Evolutionary conservation across 2,113 vertebrate species (phyloP), one percentile per base, ranked within the genome.

Genomic region (Stigmatopora argus): DNA sequence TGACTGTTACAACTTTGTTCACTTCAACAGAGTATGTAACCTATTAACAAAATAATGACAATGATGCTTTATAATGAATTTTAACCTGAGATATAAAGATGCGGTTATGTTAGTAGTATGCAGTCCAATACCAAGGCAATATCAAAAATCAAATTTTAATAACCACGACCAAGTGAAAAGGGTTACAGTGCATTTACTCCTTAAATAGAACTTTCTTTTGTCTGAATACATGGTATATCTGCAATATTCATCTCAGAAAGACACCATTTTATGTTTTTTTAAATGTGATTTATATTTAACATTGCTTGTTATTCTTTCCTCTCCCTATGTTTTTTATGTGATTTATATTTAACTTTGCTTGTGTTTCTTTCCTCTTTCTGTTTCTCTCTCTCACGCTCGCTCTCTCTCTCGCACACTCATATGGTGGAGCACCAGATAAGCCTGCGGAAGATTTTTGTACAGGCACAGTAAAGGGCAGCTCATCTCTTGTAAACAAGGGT

Each of bases 381-480:
- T 19, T 8, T n/a, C 49, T 51, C 49, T 51, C 49, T 52, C n/a
- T 52, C 18, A 7, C 19, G 8, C 8, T 10, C 18, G 3, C 51
- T 23, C 51, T 26, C 21, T 5, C 21, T 13, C 11, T 55, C 18
- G 4, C 13, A 2, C 34, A 4, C 38, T n/a, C 38, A 14, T 38
- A 21, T n/a, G 9, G 38, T 8, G 9, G 38, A 7, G 14, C 14
- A 9, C 5, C 34, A 45, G 12, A 21, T 35, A 57, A 19, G 23
- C 14, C 11, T 4, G 21, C 0, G 0, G 7, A 0, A 1, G 44
- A 14, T 1, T 26, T 5, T 83, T 77, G n/a, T 65, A 51, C 86
- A 88, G 86, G 88, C 88, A 86, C 12, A 3, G 51, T 17, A 7
- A 10, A 0, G 74, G 83, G 31, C 83, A 85, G 11, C 88, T 81